Conservation (phyloP, 2,797 vertebrate genomes). For the Pangasius mekongensis region DNA sequence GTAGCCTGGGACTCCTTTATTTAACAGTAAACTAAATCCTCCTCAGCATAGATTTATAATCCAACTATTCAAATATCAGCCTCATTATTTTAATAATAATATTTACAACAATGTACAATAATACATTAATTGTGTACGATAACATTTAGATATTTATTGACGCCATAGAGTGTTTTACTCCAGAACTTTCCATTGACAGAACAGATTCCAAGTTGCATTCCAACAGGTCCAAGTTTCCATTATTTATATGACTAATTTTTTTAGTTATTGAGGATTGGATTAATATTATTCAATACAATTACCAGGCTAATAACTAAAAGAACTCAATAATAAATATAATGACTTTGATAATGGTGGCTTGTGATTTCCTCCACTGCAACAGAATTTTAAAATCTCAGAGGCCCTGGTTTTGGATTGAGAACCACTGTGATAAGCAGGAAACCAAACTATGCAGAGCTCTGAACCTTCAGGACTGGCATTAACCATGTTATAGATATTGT, state of each 20-base stretch:
- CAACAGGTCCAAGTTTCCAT: neutral
- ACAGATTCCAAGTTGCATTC: neutral
- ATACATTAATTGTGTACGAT: neutral
- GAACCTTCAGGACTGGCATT: neutral
- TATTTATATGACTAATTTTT: neutral
- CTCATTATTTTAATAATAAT: neutral
- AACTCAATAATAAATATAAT: neutral
- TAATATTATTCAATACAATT: neutral
- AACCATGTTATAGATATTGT: neutral
- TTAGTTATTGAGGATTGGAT: neutral
- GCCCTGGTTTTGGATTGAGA: neutral
- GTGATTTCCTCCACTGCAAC: neutral
- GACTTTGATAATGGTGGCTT: neutral
- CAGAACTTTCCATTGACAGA: neutral
- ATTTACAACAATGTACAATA: neutral
- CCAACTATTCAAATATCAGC: neutral
- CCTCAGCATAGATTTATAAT: neutral
- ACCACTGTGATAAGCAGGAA: neutral
- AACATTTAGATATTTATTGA: neutral
- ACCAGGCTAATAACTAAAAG: neutral
- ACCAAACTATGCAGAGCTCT: neutral
- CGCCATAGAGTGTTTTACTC: neutral
- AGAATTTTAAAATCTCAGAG: neutral
- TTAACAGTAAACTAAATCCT: neutral
- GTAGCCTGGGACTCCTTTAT: neutral